Percentiles rank a stretch among this genome's conserved stretches.
phyloP scores from a whole-genome alignment of 1,140 invertebrate species.

The Drosophila mayri region DNA sequence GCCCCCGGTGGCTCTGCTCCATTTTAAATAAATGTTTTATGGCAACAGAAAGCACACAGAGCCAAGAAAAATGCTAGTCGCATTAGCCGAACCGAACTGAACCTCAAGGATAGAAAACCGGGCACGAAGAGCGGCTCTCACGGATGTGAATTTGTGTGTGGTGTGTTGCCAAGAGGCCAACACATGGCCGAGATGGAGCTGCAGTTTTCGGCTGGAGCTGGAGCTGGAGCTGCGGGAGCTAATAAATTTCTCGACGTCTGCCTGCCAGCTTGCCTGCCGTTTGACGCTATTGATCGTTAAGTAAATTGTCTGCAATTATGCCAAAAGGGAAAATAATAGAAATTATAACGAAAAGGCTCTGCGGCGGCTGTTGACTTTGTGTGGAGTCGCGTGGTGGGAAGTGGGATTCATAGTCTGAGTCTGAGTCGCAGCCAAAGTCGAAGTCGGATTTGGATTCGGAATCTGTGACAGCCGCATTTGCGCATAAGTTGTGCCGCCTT shows the following conservation, averaged over 20 bases:
- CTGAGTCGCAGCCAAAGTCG: slow-evolving; percentile 1
- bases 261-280: slow-evolving; percentile 64
- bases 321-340: slow-evolving; percentile 84
- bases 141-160: slow-evolving; percentile 58
- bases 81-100: slow-evolving; percentile 52
- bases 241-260: slow-evolving; percentile 76
- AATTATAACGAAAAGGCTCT: slow-evolving; percentile 79
- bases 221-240: slow-evolving; percentile 74
- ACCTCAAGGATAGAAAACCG: slow-evolving; percentile 72
- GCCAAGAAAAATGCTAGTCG: slow-evolving; percentile 61
- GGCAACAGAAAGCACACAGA: slow-evolving; percentile 56
- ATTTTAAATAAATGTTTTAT: slow-evolving; percentile 82
- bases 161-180: slow-evolving; percentile 61
- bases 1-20: slow-evolving; percentile 53
- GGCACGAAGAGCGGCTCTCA: slow-evolving; percentile 73
- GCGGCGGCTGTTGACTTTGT: slow-evolving; percentile 71
- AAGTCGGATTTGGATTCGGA: slow-evolving; percentile 2
- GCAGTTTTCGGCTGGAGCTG: slow-evolving; percentile 15
- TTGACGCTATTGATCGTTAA: slow-evolving; percentile 82
- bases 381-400: slow-evolving; percentile 57
- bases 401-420: slow-evolving; percentile 4
- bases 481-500: slow-evolving; percentile 67
- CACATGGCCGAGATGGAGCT: slow-evolving; percentile 54
- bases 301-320: slow-evolving; percentile 84
- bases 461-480: slow-evolving; percentile 62